Percentiles rank a stretch among this genome's conserved stretches.
Evolutionary conservation across 2,797 vertebrate species (phyloP).

Genomic region (Tragopan temminckii): DNA sequence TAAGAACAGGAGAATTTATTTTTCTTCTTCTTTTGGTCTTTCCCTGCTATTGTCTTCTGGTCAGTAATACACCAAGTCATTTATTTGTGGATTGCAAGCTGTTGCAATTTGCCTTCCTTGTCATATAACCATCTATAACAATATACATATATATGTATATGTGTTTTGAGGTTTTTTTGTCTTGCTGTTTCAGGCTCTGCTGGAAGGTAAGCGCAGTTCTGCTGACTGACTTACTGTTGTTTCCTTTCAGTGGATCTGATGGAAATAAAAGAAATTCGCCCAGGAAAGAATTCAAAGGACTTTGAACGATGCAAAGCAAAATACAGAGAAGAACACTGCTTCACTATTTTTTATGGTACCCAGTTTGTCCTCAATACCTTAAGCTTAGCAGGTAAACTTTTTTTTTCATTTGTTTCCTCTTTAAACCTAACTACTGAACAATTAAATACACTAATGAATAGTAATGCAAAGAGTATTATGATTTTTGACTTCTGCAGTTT

Average conservation of each 20-base stretch:
- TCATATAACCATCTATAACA: not conserved
- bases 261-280: slow-evolving; percentile 94
- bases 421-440: not conserved
- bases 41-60: not conserved
- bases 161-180: not conserved
- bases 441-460: not conserved
- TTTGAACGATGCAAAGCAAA: slow-evolving; percentile 92
- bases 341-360: slow-evolving; percentile 93
- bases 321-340: slow-evolving; percentile 87
- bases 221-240: slow-evolving; percentile 12
- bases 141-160: not conserved
- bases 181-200: not conserved
- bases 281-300: slow-evolving; percentile 93
- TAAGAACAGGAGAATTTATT: not conserved
- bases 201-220: not conserved
- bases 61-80: not conserved
- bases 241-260: slow-evolving; percentile 90
- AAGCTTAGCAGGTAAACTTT: slow-evolving; percentile 90
- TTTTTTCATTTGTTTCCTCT: not conserved
- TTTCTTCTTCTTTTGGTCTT: not conserved
- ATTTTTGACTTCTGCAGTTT: not conserved
- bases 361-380: slow-evolving; percentile 95
- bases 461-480: not conserved
- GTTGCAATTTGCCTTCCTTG: not conserved
- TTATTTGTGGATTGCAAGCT: not conserved